A percentile compares a stretch with the other conserved stretches of the same genome.
Evolutionary conservation across 2,797 vertebrate species (phyloP).

Genomic region (Hephaestus fuliginosus): DNA sequence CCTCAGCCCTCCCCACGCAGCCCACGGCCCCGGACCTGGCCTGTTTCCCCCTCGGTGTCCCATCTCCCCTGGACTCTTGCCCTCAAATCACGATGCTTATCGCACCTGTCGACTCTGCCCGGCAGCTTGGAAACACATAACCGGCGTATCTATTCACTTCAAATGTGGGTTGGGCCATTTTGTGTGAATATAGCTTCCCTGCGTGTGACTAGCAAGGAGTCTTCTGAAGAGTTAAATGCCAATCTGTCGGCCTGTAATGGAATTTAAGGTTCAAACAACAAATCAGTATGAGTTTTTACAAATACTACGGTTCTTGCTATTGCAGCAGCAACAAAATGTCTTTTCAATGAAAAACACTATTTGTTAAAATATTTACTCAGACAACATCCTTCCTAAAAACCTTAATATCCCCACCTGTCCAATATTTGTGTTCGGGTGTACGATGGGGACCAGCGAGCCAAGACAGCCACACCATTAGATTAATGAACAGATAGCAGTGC

Average conservation of each 20-base stretch:
- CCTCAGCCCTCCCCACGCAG: conserved; percentile 20
- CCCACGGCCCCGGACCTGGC: conserved; percentile 22
- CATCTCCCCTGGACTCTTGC: conserved; percentile 45
- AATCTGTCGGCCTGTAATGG: background rate
- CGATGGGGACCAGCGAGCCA: conserved; percentile 3
- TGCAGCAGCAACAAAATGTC: background rate
- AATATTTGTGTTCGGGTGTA: conserved; percentile 3
- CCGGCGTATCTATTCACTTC: conserved; percentile 5
- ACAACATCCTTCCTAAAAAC: conserved; percentile 2
- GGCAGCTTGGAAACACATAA: conserved; percentile 40
- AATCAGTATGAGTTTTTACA: background rate
- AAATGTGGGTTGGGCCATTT: background rate
- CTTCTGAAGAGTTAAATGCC: background rate
- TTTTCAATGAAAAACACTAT: conserved; percentile 2
- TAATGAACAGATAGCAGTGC: conserved; percentile 39
- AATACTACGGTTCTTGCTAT: background rate
- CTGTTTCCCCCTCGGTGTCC: conserved; percentile 38
- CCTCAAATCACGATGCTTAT: conserved; percentile 59
- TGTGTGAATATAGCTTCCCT: background rate
- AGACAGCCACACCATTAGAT: conserved; percentile 31
- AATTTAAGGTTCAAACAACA: background rate
- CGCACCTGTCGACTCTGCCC: conserved; percentile 34
- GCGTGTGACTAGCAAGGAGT: background rate
- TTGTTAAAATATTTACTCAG: conserved; percentile 9
- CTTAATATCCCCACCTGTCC: background rate